Percentiles rank a stretch among this genome's conserved stretches.
phyloP scores from a whole-genome alignment of 92 coral and sea anemone genomes.

The Parazoanthus swiftii region DNA sequence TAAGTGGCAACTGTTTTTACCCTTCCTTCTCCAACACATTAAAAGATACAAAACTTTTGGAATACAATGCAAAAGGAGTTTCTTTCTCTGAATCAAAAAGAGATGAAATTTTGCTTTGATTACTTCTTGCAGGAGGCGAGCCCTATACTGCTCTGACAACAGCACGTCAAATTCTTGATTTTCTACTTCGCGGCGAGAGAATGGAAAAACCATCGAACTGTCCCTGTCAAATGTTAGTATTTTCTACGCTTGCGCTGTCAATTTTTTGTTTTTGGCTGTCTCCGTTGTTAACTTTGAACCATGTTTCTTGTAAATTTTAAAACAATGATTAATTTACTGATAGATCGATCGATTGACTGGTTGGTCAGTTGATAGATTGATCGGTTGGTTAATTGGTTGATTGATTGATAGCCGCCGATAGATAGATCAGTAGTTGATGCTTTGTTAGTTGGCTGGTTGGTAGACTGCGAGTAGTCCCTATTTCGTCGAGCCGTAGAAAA shows the following conservation, averaged over 20 bases:
- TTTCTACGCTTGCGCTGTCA: background rate
- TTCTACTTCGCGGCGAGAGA: conserved; percentile 6
- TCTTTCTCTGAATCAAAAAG: background rate
- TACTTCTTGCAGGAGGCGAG: background rate
- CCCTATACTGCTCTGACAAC: background rate
- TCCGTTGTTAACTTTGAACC: too few species aligned
- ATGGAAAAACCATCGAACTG: background rate
- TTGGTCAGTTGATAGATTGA: too few species aligned
- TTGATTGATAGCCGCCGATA: too few species aligned
- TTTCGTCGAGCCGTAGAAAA: too few species aligned
- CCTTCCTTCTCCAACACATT: too few species aligned
- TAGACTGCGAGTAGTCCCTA: background rate
- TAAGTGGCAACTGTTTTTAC: too few species aligned
- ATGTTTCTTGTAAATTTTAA: background rate
- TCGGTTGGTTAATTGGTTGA: background rate
- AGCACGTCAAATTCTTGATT: background rate
- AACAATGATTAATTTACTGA: too few species aligned
- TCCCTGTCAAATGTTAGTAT: conserved; percentile 4
- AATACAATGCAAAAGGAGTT: background rate
- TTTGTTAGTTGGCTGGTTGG: too few species aligned
- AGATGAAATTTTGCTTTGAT: background rate
- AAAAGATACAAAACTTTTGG: too few species aligned
- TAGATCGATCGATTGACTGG: background rate
- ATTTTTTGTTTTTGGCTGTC: too few species aligned
- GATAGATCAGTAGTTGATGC: too few species aligned